Evolutionary conservation across 2,888 invertebrate genomes (phyloP).

Genomic region (Euclidia mi): DNA sequence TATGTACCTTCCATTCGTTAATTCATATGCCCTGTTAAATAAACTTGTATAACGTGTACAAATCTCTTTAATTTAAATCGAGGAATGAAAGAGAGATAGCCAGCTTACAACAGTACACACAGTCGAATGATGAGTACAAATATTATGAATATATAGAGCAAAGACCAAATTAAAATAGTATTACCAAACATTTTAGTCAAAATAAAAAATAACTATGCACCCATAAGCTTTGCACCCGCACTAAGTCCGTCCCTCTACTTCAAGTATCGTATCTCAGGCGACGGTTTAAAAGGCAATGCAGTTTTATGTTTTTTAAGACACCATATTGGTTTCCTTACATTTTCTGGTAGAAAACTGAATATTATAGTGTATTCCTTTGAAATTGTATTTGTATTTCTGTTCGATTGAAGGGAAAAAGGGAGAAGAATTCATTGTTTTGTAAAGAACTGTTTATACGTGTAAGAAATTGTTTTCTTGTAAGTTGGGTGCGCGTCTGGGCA

Average conservation of each 20-base stretch:
- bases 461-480: neutral
- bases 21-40: too few species aligned
- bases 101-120: too few species aligned
- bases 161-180: too few species aligned
- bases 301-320: constrained; percentile 45
- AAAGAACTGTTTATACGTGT: neutral
- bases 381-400: constrained; percentile 8
- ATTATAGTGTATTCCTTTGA: constrained; percentile 1
- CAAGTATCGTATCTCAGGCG: constrained; percentile 36
- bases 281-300: constrained; percentile 55
- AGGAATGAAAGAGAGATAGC: too few species aligned
- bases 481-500: neutral
- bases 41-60: too few species aligned
- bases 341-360: constrained; percentile 25
- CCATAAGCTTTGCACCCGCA: neutral
- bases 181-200: too few species aligned
- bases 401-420: neutral
- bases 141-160: too few species aligned
- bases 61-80: too few species aligned
- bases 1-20: too few species aligned
- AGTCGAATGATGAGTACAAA: too few species aligned
- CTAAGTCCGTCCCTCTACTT: constrained; percentile 31
- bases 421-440: neutral
- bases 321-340: constrained; percentile 34
- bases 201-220: neutral